Evolutionary conservation across 2,113 vertebrate species (phyloP).

Genomic region (Hemiprocne comata): DNA sequence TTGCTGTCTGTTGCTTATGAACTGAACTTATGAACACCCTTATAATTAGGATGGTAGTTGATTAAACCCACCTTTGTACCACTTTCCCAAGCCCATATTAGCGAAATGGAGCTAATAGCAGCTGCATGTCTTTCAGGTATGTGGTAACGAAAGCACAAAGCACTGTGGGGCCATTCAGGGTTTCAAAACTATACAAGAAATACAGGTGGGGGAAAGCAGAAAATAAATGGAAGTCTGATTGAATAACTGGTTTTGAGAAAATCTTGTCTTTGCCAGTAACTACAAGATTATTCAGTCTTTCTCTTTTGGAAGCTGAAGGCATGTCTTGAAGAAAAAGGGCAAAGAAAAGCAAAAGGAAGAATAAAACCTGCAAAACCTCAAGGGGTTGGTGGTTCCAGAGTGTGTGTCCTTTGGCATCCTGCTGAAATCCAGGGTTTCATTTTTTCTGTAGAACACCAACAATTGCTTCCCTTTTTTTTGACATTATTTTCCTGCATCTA

Average conservation of each 20-base stretch:
- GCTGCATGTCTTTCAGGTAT: background rate
- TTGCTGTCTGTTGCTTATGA: background rate
- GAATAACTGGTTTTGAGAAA: conserved; percentile 39
- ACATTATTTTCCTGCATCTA: background rate
- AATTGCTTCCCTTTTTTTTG: background rate
- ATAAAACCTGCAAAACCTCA: background rate
- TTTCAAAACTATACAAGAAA: background rate
- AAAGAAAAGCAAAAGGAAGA: background rate
- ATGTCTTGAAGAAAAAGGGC: background rate
- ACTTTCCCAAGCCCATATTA: background rate
- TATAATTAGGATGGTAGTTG: background rate
- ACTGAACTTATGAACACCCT: background rate
- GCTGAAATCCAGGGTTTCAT: background rate
- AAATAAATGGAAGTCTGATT: conserved; percentile 28
- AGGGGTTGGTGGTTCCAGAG: background rate
- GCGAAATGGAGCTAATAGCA: background rate
- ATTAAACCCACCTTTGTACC: background rate
- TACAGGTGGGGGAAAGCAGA: background rate
- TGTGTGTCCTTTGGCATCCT: background rate
- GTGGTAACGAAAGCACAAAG: background rate
- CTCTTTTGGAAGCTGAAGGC: background rate
- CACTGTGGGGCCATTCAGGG: background rate
- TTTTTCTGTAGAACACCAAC: background rate
- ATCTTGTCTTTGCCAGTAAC: conserved; percentile 26
- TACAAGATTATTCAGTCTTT: background rate